Percentiles rank a stretch among this genome's conserved stretches.
Evolutionary conservation across 2,113 vertebrate species (phyloP).

Genomic region (Thermophis baileyi): DNA sequence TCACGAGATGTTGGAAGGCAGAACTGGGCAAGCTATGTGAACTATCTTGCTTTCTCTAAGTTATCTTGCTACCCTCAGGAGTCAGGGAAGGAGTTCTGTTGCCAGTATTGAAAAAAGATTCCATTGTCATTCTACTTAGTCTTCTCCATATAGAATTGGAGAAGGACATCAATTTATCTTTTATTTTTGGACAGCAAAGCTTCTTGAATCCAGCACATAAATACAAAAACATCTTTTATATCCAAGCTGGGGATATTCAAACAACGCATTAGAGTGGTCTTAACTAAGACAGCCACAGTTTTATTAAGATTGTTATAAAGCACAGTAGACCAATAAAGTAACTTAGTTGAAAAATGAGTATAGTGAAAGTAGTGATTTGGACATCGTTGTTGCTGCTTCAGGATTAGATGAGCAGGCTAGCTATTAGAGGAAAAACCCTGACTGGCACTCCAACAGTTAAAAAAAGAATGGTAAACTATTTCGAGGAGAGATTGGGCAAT

Average conservation of each 20-base stretch:
- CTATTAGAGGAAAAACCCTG: background rate
- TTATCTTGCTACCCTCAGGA: background rate
- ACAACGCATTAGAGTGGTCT: background rate
- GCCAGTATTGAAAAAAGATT: background rate
- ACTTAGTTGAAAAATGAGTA: background rate
- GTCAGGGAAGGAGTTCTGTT: background rate
- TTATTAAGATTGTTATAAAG: background rate
- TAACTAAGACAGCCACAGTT: background rate
- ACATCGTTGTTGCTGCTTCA: background rate
- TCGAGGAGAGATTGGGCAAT: background rate
- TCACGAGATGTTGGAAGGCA: background rate
- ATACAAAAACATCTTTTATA: background rate
- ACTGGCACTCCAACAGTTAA: background rate
- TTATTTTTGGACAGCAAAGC: background rate
- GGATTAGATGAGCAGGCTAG: background rate
- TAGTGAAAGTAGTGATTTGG: background rate
- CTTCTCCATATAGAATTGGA: background rate
- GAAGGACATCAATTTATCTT: background rate
- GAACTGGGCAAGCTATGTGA: background rate
- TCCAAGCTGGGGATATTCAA: background rate
- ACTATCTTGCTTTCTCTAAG: background rate
- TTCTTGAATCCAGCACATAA: background rate
- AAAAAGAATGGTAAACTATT: background rate
- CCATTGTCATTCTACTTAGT: background rate
- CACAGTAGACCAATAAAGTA: background rate